Evolutionary conservation across 2,113 vertebrate species (phyloP).

Genomic region (Ctenomys sociabilis): DNA sequence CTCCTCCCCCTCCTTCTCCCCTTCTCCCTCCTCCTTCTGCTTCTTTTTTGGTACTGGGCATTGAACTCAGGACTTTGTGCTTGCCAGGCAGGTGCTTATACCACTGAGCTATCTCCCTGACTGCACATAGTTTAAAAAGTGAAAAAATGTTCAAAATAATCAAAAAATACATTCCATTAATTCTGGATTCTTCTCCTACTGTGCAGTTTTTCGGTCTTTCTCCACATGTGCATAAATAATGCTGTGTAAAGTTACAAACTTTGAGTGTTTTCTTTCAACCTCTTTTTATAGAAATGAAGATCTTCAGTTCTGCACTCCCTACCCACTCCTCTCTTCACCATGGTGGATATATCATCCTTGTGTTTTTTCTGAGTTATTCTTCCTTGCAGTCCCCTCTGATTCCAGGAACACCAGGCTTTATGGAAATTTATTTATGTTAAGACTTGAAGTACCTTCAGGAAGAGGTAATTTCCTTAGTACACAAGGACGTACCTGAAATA

Average conservation of each 20-base stretch:
- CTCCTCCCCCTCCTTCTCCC: too few relatives aligned
- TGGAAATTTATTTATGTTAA: background rate
- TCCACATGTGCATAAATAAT: background rate
- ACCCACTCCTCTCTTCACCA: background rate
- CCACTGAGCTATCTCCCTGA: too few relatives aligned
- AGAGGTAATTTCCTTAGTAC: background rate
- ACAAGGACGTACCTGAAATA: background rate
- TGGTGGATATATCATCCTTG: too few relatives aligned
- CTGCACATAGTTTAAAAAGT: background rate
- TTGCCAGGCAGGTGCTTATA: too few relatives aligned
- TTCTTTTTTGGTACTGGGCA: too few relatives aligned
- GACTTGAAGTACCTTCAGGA: background rate
- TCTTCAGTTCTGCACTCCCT: background rate
- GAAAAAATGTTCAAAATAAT: background rate
- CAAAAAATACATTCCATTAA: background rate
- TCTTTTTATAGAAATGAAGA: background rate
- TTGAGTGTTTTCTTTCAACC: background rate
- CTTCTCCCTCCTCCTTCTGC: too few relatives aligned
- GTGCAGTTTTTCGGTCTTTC: background rate
- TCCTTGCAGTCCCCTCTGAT: background rate
- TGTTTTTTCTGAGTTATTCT: background rate
- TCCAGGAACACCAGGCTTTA: background rate
- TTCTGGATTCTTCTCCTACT: background rate
- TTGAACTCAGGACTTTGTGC: too few relatives aligned
- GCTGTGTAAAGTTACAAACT: background rate